phyloP scores from a whole-genome alignment of 2,113 vertebrate genomes.

The Procavia capensis region DNA sequence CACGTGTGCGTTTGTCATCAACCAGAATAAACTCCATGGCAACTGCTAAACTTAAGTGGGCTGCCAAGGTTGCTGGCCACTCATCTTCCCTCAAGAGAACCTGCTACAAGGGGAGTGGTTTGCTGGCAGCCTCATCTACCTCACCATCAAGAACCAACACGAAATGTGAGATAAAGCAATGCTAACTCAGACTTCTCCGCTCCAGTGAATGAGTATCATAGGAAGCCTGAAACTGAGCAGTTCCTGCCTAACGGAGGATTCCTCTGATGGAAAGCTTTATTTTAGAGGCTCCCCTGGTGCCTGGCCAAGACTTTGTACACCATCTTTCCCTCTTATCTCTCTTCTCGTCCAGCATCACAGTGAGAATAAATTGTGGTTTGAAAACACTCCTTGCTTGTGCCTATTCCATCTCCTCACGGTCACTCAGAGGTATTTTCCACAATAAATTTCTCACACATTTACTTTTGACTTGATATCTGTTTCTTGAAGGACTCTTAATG shows the following conservation, averaged over 20 bases:
- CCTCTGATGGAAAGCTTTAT: not conserved
- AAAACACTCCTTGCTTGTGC: not conserved
- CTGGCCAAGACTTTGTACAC: not conserved
- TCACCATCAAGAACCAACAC: not conserved
- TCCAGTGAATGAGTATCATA: not conserved
- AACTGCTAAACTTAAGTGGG: not conserved
- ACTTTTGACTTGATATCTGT: not conserved
- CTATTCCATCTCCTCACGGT: not conserved
- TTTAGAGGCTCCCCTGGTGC: not conserved
- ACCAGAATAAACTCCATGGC: not conserved
- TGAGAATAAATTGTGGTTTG: not conserved
- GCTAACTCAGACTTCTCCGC: fast-evolving
- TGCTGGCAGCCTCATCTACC: not conserved
- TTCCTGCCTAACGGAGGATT: not conserved
- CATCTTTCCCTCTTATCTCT: not conserved
- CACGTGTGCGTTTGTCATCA: not conserved
- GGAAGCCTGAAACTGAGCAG: fast-evolving
- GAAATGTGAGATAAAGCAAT: not conserved
- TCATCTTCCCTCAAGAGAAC: not conserved
- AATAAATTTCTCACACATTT: not conserved
- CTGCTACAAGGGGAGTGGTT: not conserved
- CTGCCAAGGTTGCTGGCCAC: not conserved
- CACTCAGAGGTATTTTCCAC: not conserved
- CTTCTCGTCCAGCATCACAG: not conserved
- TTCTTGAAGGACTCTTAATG: not conserved